Conservation (phyloP, 53 echinoderm and acorn worm species). For the Holothuria scabra region DNA sequence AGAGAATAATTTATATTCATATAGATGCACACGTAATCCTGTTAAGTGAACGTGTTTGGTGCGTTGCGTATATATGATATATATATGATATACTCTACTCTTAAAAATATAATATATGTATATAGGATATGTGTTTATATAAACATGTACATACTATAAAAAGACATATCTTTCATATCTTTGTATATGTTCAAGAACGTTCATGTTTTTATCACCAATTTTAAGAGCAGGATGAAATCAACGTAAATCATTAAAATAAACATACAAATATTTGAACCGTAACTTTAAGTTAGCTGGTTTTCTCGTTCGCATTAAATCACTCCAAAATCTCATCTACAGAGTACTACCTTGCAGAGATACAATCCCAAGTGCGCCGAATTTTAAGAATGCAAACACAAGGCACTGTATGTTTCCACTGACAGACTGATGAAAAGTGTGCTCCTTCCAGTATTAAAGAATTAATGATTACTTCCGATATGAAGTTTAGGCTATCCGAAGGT, state of each 20-base stretch:
- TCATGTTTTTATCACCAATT: constrained; percentile 36
- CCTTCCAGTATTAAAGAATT: too few species aligned
- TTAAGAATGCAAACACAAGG: not conserved
- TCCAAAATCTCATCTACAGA: constrained; percentile 18
- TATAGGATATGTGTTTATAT: constrained; percentile 43
- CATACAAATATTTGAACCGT: not conserved
- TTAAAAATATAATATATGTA: constrained; percentile 50
- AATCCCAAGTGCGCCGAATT: not conserved
- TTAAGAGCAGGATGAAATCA: constrained; percentile 20
- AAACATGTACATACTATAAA: constrained; percentile 41
- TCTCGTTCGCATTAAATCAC: constrained; percentile 27
- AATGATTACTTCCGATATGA: too few species aligned
- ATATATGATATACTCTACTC: constrained; percentile 47
- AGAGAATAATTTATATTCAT: constrained; percentile 46
- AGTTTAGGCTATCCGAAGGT: too few species aligned
- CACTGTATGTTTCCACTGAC: too few species aligned
- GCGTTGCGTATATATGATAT: constrained; percentile 46
- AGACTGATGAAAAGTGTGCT: too few species aligned
- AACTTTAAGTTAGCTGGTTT: too few species aligned
- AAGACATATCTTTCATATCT: constrained; percentile 40
- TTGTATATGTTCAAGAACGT: constrained; percentile 28
- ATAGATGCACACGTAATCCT: constrained; percentile 32
- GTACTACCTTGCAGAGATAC: constrained; percentile 13
- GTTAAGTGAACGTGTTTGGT: constrained; percentile 42
- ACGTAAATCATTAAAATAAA: constrained; percentile 49